These are phyloP conservation scores for Eupsilia transversa DNA, from an alignment of 2,888 invertebrate species.

Conservation along the genomic window DNA sequence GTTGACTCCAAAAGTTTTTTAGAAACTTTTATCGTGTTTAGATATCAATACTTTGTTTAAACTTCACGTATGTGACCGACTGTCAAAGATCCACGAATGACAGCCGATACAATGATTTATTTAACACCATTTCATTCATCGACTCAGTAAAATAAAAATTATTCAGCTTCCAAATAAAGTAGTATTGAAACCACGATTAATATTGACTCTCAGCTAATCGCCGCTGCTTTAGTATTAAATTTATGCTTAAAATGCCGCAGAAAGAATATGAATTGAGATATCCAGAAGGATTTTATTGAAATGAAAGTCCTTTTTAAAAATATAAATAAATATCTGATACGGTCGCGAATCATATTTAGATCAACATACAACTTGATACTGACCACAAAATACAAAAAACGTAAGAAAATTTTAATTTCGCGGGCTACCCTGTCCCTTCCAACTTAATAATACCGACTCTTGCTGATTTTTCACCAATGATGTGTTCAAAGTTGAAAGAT, in stretches of 20 bases:
- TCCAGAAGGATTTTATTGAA: constrained; percentile 1
- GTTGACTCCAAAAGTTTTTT: too few relatives aligned
- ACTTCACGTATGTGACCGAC: too few relatives aligned
- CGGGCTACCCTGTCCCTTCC: too few relatives aligned
- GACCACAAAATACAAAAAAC: too few relatives aligned
- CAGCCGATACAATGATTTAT: background rate
- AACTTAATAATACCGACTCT: background rate
- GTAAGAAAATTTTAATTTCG: too few relatives aligned
- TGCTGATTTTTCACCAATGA: background rate
- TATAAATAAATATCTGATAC: too few relatives aligned
- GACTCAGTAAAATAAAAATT: background rate
- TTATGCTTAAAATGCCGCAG: background rate
- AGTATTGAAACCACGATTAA: constrained; percentile 5
- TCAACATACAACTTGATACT: too few relatives aligned
- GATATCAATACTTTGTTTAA: too few relatives aligned
- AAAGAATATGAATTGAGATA: constrained; percentile 13
- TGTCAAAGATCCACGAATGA: too few relatives aligned
- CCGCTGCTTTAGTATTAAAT: constrained; percentile 14
- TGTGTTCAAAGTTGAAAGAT: background rate
- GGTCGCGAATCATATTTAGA: too few relatives aligned
- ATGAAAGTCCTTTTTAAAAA: constrained; percentile 10
- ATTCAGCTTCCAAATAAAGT: background rate
- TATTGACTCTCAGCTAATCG: constrained; percentile 28
- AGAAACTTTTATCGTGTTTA: too few relatives aligned
- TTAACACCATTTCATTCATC: background rate